phyloP scores from a whole-genome alignment of 2,888 invertebrate species.

The Calameuta filiformis region DNA sequence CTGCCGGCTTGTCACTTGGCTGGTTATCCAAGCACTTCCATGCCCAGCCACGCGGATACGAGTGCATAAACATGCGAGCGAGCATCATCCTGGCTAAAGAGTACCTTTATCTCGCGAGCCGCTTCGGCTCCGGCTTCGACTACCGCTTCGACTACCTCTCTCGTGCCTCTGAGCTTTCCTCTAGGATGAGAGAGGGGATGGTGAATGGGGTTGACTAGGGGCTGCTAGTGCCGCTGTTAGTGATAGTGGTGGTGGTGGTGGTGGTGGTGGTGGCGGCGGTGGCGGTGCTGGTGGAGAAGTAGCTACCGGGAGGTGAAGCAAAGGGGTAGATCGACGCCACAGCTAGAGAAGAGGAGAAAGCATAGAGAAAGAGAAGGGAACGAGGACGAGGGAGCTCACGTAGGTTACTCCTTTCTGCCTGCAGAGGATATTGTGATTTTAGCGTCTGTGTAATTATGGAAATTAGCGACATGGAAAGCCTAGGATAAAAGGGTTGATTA shows the following conservation, averaged over 20 bases:
- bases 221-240: background rate
- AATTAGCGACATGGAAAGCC: conserved; percentile 67
- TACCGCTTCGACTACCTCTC: conserved; percentile 7
- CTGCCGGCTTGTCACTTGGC: conserved; percentile 64
- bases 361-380: conserved; percentile 26
- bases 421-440: conserved; percentile 65
- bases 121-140: conserved; percentile 32
- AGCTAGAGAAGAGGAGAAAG: conserved; percentile 28
- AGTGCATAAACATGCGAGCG: conserved; percentile 65
- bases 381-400: conserved; percentile 48
- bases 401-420: conserved; percentile 63
- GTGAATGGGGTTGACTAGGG: conserved; percentile 8
- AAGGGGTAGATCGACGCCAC: conserved; percentile 27
- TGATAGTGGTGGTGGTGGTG: conserved; percentile 11
- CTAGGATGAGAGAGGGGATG: conserved; percentile 7
- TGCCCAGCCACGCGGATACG: conserved; percentile 64
- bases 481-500: conserved; percentile 67
- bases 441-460: conserved; percentile 68
- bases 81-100: conserved; percentile 61
- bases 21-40: conserved; percentile 66
- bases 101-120: conserved; percentile 64
- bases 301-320: conserved; percentile 20
- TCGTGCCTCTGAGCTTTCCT: conserved; percentile 1
- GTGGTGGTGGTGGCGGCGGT: conserved; percentile 15
- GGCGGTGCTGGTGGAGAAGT: conserved; percentile 8